Conservation (phyloP, 2,113 vertebrate genomes). For the Pimephales promelas region DNA sequence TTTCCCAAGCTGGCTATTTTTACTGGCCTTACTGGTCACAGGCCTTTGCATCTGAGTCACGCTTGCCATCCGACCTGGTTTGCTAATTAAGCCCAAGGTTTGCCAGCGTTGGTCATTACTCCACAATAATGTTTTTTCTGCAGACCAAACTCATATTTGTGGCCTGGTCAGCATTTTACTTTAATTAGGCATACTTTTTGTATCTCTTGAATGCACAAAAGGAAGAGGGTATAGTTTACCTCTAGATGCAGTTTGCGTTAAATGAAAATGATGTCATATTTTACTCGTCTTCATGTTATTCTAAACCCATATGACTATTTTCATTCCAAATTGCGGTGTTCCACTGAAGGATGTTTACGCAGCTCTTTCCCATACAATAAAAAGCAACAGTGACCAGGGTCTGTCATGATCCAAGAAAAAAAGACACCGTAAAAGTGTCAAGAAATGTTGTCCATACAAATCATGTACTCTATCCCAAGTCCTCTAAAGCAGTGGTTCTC, state of each 20-base stretch:
- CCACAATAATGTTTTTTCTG: conserved; percentile 79
- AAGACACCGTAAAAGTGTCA: not conserved
- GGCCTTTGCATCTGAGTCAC: conserved; percentile 69
- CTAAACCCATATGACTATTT: not conserved
- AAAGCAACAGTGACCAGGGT: conserved; percentile 18
- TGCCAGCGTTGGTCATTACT: conserved; percentile 75
- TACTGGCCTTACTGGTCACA: conserved; percentile 67
- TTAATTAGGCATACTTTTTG: conserved; percentile 66
- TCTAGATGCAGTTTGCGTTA: not conserved
- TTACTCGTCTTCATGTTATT: not conserved
- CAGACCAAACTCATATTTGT: conserved; percentile 72
- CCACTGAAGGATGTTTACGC: conserved; percentile 7
- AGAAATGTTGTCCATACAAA: not conserved
- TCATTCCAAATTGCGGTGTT: conserved; percentile 7
- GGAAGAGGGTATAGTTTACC: not conserved
- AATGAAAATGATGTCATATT: not conserved
- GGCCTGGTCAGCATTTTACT: conserved; percentile 73
- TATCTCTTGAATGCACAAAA: not conserved
- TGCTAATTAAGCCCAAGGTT: conserved; percentile 79
- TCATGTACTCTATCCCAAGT: not conserved
- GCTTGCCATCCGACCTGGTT: conserved; percentile 74
- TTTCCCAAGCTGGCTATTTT: conserved; percentile 80
- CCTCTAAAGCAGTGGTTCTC: not conserved
- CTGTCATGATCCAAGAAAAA: conserved; percentile 5
- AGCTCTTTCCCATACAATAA: conserved; percentile 32